A percentile compares a stretch with the other conserved stretches of the same genome.
These are phyloP conservation scores for Enchytraeus crypticus DNA, from an alignment of 2,888 invertebrate species.

Conservation along the genomic window DNA sequence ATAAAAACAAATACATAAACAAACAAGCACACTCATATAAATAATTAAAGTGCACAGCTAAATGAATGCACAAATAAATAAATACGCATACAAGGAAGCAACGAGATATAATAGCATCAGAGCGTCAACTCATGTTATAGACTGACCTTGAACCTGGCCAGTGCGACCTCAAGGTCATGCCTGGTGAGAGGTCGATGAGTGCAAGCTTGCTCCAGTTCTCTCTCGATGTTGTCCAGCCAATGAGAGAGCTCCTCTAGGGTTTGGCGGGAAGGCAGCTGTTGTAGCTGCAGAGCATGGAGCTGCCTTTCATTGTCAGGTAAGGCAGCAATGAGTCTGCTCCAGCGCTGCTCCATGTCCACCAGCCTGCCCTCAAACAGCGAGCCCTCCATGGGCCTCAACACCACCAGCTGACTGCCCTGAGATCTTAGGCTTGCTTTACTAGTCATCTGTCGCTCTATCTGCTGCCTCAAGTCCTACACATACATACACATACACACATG, in stretches of 20 bases:
- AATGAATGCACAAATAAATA: too few species aligned
- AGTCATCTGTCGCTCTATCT: not conserved
- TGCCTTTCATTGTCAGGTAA: slow-evolving; percentile 34
- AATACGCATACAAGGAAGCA: too few species aligned
- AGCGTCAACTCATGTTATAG: too few species aligned
- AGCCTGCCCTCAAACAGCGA: slow-evolving; percentile 32
- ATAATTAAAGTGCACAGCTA: too few species aligned
- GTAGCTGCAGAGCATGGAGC: slow-evolving; percentile 43
- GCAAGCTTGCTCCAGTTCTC: slow-evolving; percentile 32
- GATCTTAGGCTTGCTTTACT: slow-evolving; percentile 32
- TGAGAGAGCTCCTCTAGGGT: slow-evolving; percentile 39
- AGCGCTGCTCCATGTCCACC: slow-evolving; percentile 35
- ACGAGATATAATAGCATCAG: too few species aligned
- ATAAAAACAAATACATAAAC: not conserved
- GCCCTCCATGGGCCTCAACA: slow-evolving; percentile 32
- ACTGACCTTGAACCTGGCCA: slow-evolving; percentile 43
- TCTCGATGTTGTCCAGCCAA: slow-evolving; percentile 39
- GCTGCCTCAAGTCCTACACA: not conserved
- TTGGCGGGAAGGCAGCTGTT: slow-evolving; percentile 44
- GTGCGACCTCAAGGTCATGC: slow-evolving; percentile 36
- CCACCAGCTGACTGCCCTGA: slow-evolving; percentile 36
- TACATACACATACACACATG: too few species aligned
- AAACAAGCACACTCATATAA: too few species aligned
- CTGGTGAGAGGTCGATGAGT: slow-evolving; percentile 30
- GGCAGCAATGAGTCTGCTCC: slow-evolving; percentile 37